These are phyloP conservation scores for Corythaeola cristata DNA, from an alignment of 2,113 vertebrate species.

Conservation along the genomic window DNA sequence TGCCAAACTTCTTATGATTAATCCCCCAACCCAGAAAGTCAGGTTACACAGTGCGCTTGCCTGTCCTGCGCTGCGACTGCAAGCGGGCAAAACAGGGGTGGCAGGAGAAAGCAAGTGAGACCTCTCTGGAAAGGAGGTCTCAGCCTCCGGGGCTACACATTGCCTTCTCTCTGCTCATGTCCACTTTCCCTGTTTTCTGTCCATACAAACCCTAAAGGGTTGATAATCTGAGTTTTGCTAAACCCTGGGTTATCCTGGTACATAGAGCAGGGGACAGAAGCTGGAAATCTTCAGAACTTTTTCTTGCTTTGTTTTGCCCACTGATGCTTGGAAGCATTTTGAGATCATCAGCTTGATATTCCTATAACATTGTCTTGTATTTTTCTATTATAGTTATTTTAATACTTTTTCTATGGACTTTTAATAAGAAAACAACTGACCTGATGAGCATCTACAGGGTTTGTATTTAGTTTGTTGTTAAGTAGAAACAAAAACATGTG, in stretches of 20 bases:
- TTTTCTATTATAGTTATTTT: not conserved
- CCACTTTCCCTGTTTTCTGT: not conserved
- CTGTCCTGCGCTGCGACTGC: not conserved
- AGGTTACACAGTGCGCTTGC: not conserved
- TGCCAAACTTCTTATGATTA: constrained; percentile 30
- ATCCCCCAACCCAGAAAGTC: not conserved
- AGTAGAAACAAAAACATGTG: not conserved
- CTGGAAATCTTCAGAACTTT: not conserved
- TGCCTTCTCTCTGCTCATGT: not conserved
- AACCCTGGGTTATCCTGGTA: not conserved
- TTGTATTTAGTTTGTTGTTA: not conserved
- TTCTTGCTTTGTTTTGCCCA: not conserved
- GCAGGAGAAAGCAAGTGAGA: not conserved
- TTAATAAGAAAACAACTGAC: not conserved
- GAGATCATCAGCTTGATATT: not conserved
- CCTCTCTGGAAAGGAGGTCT: not conserved
- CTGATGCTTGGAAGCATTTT: not conserved
- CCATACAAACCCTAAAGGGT: not conserved
- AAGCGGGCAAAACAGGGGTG: not conserved
- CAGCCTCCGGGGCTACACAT: not conserved
- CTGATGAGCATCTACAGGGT: not conserved
- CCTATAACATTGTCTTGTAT: not conserved
- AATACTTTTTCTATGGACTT: not conserved
- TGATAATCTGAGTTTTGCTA: not conserved
- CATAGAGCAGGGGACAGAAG: not conserved